A percentile compares a stretch with the other conserved stretches of the same genome.
These are phyloP conservation scores for Auanema freiburgensis DNA, from an alignment of 2,888 invertebrate genomes.

Conservation along the genomic window DNA sequence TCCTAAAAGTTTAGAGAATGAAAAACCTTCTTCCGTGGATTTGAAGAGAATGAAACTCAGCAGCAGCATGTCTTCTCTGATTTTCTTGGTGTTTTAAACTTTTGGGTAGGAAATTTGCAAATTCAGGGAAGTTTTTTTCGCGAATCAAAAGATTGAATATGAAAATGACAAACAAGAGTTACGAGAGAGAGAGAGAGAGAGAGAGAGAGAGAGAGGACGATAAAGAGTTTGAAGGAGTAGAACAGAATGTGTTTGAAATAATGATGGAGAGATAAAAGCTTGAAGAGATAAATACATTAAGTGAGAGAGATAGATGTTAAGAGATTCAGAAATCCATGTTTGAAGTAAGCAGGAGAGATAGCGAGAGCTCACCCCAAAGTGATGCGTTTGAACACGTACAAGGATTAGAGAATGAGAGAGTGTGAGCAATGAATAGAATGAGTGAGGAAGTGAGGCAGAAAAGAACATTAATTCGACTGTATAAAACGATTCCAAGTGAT, in stretches of 20 bases:
- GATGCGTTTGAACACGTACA: conserved; percentile 6
- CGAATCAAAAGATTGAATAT: conserved; percentile 2
- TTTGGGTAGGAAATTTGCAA: not conserved
- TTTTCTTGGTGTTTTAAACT: too few relatives aligned
- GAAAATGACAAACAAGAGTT: conserved; percentile 8
- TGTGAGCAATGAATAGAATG: too few relatives aligned
- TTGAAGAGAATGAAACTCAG: not conserved
- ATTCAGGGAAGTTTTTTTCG: not conserved
- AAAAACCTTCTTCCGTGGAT: not conserved
- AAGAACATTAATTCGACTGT: too few relatives aligned
- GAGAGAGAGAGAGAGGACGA: not conserved
- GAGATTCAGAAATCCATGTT: conserved; percentile 17
- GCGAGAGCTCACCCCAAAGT: not conserved
- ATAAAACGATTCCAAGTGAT: conserved; percentile 7
- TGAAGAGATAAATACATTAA: conserved; percentile 17
- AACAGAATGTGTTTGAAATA: not conserved
- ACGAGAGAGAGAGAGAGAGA: not conserved
- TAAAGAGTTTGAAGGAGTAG: not conserved
- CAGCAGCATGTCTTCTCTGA: not conserved
- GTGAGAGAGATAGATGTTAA: conserved; percentile 8
- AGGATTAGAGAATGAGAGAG: too few relatives aligned
- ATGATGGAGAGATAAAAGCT: not conserved
- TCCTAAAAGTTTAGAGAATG: too few relatives aligned
- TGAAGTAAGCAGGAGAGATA: conserved; percentile 17
- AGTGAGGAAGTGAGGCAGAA: conserved; percentile 3